A percentile compares a stretch with the other conserved stretches of the same genome.
phyloP scores from a whole-genome alignment of 2,113 vertebrate genomes.

The Natator depressus region DNA sequence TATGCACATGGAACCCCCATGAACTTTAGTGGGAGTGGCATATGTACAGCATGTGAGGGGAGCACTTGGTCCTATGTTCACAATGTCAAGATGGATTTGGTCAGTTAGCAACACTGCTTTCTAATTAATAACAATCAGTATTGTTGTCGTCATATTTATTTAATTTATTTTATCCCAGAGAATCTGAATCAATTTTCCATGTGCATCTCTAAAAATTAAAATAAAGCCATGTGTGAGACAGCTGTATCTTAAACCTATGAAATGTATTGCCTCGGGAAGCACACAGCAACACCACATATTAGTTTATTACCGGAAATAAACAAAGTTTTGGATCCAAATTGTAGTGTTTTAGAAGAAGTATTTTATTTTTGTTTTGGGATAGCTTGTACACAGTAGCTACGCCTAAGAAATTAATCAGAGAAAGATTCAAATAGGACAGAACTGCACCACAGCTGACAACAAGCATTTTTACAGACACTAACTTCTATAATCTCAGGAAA shows the following conservation, averaged over 20 bases:
- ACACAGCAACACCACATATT: not conserved
- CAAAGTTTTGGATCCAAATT: not conserved
- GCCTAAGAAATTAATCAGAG: not conserved
- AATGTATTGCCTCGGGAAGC: not conserved
- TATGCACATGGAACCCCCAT: not conserved
- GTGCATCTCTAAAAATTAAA: conserved; percentile 11
- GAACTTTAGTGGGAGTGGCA: not conserved
- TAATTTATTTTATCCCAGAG: conserved; percentile 12
- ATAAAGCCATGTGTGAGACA: not conserved
- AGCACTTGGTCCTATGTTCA: not conserved
- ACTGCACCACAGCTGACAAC: not conserved
- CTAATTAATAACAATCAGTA: not conserved
- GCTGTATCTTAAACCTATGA: not conserved
- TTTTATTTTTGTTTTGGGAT: not conserved
- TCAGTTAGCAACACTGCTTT: not conserved
- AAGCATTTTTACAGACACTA: not conserved
- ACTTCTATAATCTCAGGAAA: not conserved
- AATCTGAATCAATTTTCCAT: conserved; percentile 4
- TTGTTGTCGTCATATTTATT: conserved; percentile 21
- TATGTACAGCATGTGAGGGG: not conserved
- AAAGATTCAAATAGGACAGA: not conserved
- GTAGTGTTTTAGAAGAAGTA: not conserved
- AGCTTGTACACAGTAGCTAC: not conserved
- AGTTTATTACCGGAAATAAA: not conserved
- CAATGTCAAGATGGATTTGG: not conserved